phyloP scores from a whole-genome alignment of 2,888 invertebrate genomes.

The Spilarctia lutea region DNA sequence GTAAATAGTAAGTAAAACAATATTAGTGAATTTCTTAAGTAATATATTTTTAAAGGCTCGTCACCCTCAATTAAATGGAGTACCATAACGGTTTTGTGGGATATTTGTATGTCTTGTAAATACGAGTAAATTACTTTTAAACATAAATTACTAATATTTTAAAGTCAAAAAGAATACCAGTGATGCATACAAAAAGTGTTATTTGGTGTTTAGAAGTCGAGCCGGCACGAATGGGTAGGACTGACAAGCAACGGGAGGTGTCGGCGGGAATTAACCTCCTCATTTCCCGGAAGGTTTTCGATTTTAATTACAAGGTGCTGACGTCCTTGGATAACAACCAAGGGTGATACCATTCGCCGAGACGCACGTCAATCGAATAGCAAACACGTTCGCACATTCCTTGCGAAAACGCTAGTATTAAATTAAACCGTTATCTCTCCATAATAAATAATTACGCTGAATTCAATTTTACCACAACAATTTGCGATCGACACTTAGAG shows the following conservation, averaged over 20 bases:
- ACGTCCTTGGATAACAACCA: constrained; percentile 63
- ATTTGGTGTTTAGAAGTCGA: not conserved
- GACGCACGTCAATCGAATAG: constrained; percentile 45
- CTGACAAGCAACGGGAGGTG: constrained; percentile 52
- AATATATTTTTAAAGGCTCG: not conserved
- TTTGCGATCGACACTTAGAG: constrained; percentile 47
- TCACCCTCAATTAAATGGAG: not conserved
- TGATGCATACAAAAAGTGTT: constrained; percentile 5
- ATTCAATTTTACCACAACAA: constrained; percentile 51
- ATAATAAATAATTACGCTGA: constrained; percentile 49
- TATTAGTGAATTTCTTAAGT: not conserved
- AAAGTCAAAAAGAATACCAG: not conserved
- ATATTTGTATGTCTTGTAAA: not conserved
- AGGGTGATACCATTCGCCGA: constrained; percentile 56
- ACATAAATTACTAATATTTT: not conserved
- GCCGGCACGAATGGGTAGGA: constrained; percentile 24
- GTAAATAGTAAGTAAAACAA: not conserved
- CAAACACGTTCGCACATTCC: constrained; percentile 57
- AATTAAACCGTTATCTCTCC: constrained; percentile 47
- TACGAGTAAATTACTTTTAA: not conserved
- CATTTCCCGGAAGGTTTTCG: constrained; percentile 77
- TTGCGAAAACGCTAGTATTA: constrained; percentile 54
- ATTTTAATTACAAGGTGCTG: constrained; percentile 70
- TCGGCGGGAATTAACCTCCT: constrained; percentile 47
- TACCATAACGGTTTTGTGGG: not conserved